Percentiles rank a stretch among this genome's conserved stretches.
phyloP scores from a whole-genome alignment of 2,797 vertebrate species.

The Ctenopoma multispine region DNA sequence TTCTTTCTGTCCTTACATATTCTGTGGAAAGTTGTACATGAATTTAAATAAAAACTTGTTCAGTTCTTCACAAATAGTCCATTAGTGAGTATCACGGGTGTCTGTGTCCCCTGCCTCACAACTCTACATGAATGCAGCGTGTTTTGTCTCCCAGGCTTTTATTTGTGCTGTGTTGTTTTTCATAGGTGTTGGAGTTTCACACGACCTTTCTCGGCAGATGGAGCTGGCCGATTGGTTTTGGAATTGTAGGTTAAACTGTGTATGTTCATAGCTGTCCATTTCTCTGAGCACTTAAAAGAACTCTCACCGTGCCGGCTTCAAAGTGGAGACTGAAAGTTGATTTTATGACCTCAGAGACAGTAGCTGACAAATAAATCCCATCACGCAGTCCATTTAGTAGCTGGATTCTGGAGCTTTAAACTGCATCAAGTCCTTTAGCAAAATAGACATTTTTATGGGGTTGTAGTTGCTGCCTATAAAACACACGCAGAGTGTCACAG shows the following conservation, averaged over 20 bases:
- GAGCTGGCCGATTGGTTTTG: background rate
- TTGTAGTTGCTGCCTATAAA: no score
- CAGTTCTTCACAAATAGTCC: no score
- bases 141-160: background rate
- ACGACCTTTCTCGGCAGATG: background rate
- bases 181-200: background rate
- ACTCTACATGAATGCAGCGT: background rate
- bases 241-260: background rate
- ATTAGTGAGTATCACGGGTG: no score
- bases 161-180: no score
- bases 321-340: background rate
- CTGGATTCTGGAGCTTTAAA: background rate
- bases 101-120: no score
- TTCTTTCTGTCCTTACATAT: no score
- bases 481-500: background rate
- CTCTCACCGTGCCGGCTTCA: background rate
- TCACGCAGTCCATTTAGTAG: background rate
- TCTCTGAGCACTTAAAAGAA: background rate
- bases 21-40: no score
- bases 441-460: background rate
- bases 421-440: background rate
- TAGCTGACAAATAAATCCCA: background rate
- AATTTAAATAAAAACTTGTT: no score
- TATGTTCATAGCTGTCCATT: background rate
- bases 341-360: background rate